Evolutionary conservation across 2,113 vertebrate genomes (phyloP).

Genomic region (Oncorhynchus nerka): DNA sequence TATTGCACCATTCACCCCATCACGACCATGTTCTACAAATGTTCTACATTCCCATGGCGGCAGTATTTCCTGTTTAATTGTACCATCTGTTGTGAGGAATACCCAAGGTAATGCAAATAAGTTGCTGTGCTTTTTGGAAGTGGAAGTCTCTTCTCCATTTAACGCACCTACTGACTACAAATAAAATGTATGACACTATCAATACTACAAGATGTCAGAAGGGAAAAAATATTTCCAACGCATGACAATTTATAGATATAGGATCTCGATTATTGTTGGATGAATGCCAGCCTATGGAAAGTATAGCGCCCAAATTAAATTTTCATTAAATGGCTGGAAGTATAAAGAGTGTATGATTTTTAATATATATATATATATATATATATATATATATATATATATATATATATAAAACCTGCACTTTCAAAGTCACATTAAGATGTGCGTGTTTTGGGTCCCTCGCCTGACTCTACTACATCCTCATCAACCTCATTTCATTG

Average conservation of each 20-base stretch:
- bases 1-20: constrained; percentile 48
- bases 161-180: not conserved
- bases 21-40: constrained; percentile 61
- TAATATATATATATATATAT: too few relatives aligned
- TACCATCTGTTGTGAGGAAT: constrained; percentile 61
- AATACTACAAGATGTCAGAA: not conserved
- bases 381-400: too few relatives aligned
- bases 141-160: constrained; percentile 29
- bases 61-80: constrained; percentile 59
- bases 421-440: not conserved
- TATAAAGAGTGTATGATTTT: too few relatives aligned
- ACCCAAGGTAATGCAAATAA: constrained; percentile 69
- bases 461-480: not conserved
- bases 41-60: constrained; percentile 49
- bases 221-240: not conserved
- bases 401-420: not conserved
- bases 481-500: not conserved
- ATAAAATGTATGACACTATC: constrained; percentile 40
- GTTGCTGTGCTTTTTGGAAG: constrained; percentile 27
- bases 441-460: not conserved
- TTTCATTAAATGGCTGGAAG: too few relatives aligned
- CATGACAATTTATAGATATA: not conserved
- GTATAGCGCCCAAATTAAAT: too few relatives aligned
- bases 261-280: not conserved
- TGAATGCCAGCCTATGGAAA: too few relatives aligned